Percentiles rank a stretch among this genome's conserved stretches.
Evolutionary conservation across 2,888 invertebrate species (phyloP).

Genomic region (Agrenia bidenticulata): DNA sequence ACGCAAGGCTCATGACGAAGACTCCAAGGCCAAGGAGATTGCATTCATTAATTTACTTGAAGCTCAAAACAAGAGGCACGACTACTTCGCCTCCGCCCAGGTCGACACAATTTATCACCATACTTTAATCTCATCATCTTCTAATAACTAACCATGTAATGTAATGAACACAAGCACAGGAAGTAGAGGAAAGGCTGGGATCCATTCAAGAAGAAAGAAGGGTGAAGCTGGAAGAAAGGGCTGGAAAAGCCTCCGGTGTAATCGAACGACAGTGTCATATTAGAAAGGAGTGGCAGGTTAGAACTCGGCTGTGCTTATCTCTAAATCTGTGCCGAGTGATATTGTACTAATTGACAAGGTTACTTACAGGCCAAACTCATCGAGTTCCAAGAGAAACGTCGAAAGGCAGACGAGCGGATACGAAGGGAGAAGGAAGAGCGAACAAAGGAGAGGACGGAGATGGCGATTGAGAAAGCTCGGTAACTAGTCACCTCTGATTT

Average conservation of each 20-base stretch:
- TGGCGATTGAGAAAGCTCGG: conserved; percentile 74
- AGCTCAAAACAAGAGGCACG: conserved; percentile 89
- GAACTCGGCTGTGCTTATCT: conserved; percentile 54
- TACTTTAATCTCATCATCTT: too few species aligned
- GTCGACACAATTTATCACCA: too few species aligned
- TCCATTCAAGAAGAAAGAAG: conserved; percentile 85
- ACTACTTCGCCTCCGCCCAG: conserved; percentile 80
- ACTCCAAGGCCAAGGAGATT: conserved; percentile 93
- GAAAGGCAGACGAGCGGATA: conserved; percentile 79
- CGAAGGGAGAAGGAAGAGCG: conserved; percentile 75
- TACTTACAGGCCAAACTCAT: conserved; percentile 60
- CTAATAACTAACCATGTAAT: too few species aligned
- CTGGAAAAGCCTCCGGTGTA: conserved; percentile 93
- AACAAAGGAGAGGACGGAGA: conserved; percentile 72
- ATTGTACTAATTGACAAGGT: neutral
- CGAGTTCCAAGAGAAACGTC: conserved; percentile 73
- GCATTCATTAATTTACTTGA: conserved; percentile 96
- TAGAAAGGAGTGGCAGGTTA: conserved; percentile 73
- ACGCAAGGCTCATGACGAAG: conserved; percentile 95
- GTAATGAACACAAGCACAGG: too few species aligned
- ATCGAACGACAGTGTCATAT: conserved; percentile 82
- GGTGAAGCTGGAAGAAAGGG: conserved; percentile 82
- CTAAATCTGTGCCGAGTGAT: neutral
- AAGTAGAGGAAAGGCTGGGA: conserved; percentile 60
- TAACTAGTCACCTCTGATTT: conserved; percentile 42